These are phyloP conservation scores for Araneus ventricosus DNA, from an alignment of 1,140 invertebrate species.

Conservation along the genomic window DNA sequence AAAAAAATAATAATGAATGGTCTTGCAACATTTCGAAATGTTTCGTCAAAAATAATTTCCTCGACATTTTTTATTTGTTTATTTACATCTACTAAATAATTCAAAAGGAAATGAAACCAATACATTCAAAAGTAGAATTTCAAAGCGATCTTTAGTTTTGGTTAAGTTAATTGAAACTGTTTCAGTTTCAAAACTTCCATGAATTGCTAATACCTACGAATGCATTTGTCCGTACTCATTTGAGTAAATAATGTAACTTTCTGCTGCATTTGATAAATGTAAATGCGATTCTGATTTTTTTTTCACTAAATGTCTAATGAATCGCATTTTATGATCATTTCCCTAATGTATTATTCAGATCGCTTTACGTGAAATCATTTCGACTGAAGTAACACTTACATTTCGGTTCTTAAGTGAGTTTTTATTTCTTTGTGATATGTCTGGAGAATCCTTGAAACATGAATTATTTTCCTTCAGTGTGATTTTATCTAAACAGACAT, in stretches of 20 bases:
- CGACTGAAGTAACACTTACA: conserved; percentile 5
- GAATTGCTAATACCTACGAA: conserved; percentile 10
- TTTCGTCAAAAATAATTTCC: too few relatives aligned
- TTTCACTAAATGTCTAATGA: conserved; percentile 25
- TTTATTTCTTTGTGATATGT: not conserved
- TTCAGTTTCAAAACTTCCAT: not conserved
- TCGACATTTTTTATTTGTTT: too few relatives aligned
- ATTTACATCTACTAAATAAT: not conserved
- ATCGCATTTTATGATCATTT: conserved; percentile 36
- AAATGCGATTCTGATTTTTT: not conserved
- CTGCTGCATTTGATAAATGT: conserved; percentile 30
- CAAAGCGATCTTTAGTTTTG: not conserved
- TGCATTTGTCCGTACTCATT: not conserved
- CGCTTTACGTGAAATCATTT: conserved; percentile 21
- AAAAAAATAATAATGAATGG: too few relatives aligned
- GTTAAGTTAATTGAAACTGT: conserved; percentile 14
- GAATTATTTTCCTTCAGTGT: not conserved
- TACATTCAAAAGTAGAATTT: not conserved
- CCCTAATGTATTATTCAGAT: conserved; percentile 48
- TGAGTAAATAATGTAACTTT: not conserved
- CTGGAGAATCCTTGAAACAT: not conserved
- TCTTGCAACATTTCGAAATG: too few relatives aligned
- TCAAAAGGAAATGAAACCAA: conserved; percentile 11
- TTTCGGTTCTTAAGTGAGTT: conserved; percentile 8
- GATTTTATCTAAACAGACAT: conserved; percentile 4